A percentile compares a stretch with the other conserved stretches of the same genome.
Conservation (phyloP, 2,888 invertebrate genomes). For the Plebejus melissa region DNA sequence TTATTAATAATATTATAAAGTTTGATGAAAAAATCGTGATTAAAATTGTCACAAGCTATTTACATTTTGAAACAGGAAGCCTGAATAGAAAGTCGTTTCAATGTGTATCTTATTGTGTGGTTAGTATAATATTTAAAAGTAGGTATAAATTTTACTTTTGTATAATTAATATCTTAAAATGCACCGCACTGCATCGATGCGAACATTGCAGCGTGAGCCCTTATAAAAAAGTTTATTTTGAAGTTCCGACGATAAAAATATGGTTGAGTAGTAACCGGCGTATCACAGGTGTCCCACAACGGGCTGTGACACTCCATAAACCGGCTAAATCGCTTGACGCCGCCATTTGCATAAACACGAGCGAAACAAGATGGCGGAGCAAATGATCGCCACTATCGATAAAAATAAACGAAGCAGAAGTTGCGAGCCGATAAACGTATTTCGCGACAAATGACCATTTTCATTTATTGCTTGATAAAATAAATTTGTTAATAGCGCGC, state of each 20-base stretch:
- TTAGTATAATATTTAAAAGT: too few relatives aligned
- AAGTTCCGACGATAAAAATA: not conserved
- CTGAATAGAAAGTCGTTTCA: too few relatives aligned
- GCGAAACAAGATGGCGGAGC: conserved; percentile 37
- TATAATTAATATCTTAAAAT: too few relatives aligned
- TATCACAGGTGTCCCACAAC: conserved; percentile 31
- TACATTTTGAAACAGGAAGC: too few relatives aligned
- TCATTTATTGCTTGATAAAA: conserved; percentile 37
- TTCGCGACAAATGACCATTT: conserved; percentile 33
- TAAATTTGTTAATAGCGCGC: conserved; percentile 32
- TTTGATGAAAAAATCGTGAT: too few relatives aligned
- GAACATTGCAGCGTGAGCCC: not conserved
- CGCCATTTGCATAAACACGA: conserved; percentile 39
- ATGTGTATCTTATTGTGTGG: too few relatives aligned
- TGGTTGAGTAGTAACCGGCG: conserved; percentile 12
- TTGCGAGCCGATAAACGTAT: conserved; percentile 37
- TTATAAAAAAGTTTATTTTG: not conserved
- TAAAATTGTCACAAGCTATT: too few relatives aligned
- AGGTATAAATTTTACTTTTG: too few relatives aligned
- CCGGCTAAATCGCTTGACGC: conserved; percentile 38
- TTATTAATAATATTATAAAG: too few relatives aligned
- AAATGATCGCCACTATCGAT: conserved; percentile 38
- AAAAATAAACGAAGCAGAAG: conserved; percentile 40
- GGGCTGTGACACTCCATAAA: conserved; percentile 39
- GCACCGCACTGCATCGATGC: not conserved